Conservation (phyloP, 2,113 vertebrate genomes). For the Carassius auratus region DNA sequence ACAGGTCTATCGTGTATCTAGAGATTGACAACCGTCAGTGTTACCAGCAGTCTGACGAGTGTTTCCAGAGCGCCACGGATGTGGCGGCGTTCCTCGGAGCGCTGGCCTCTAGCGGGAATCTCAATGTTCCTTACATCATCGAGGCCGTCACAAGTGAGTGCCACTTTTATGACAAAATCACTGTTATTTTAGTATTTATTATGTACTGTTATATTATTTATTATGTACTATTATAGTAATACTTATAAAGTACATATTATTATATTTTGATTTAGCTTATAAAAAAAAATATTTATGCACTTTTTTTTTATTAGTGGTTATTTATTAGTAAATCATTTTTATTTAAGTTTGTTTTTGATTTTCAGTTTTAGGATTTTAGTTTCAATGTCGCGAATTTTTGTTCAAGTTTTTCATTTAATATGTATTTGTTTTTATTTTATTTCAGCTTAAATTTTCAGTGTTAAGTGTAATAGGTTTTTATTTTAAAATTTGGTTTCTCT, state of each 20-base stretch:
- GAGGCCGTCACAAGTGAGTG: slow-evolving; percentile 92
- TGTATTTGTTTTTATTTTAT: neutral
- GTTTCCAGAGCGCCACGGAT: slow-evolving; percentile 92
- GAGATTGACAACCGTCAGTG: slow-evolving; percentile 98
- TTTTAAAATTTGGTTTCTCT: neutral
- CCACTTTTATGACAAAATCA: neutral
- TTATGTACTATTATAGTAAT: neutral
- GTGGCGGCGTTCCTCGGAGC: slow-evolving; percentile 94
- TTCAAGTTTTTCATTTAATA: neutral
- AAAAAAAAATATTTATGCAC: too few species aligned
- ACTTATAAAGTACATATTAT: neutral
- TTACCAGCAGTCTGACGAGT: slow-evolving; percentile 86
- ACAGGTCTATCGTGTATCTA: slow-evolving; percentile 90
- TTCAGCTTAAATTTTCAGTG: neutral
- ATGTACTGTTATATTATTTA: neutral
- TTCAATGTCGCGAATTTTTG: neutral
- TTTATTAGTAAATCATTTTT: too few species aligned
- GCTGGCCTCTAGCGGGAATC: slow-evolving; percentile 87
- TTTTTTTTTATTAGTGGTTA: too few species aligned
- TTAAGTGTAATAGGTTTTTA: too few species aligned
- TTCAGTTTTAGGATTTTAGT: neutral
- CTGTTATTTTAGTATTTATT: neutral
- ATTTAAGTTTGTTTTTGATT: too few species aligned
- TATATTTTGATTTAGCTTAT: neutral
- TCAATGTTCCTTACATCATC: slow-evolving; percentile 90